phyloP scores from a whole-genome alignment of 2,797 vertebrate genomes.

The Arctocebus calabarensis region DNA sequence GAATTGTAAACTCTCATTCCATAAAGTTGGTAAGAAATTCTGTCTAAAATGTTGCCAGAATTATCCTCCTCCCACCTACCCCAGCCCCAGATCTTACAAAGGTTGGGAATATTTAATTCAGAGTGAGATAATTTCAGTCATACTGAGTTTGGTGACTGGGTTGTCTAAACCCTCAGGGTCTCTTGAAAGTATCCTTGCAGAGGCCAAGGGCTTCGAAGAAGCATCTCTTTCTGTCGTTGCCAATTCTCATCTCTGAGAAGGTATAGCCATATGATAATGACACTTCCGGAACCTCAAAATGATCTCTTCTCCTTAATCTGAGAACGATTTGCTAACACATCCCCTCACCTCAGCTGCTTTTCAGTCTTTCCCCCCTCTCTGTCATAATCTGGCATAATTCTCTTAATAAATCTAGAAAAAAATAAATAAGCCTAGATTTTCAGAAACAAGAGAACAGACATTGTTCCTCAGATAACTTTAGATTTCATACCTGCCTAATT shows the following conservation, averaged over 20 bases:
- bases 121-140: background rate
- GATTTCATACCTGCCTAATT: background rate
- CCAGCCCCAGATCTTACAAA: background rate
- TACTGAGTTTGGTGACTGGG: background rate
- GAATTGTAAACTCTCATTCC: background rate
- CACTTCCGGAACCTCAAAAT: background rate
- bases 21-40: background rate
- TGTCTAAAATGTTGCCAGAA: background rate
- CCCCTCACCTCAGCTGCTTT: background rate
- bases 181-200: background rate
- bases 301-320: background rate
- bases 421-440: background rate
- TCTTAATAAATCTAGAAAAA: background rate
- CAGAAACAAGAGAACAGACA: background rate
- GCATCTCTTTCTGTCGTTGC: background rate
- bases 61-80: fast-evolving
- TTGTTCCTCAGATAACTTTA: background rate
- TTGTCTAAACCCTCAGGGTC: background rate
- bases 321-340: background rate
- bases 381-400: background rate
- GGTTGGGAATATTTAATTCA: background rate
- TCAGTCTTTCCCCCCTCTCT: background rate
- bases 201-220: background rate
- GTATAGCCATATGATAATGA: background rate
- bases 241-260: background rate